Conservation (phyloP, 1,140 invertebrate genomes). For the Drosophila pandora region DNA sequence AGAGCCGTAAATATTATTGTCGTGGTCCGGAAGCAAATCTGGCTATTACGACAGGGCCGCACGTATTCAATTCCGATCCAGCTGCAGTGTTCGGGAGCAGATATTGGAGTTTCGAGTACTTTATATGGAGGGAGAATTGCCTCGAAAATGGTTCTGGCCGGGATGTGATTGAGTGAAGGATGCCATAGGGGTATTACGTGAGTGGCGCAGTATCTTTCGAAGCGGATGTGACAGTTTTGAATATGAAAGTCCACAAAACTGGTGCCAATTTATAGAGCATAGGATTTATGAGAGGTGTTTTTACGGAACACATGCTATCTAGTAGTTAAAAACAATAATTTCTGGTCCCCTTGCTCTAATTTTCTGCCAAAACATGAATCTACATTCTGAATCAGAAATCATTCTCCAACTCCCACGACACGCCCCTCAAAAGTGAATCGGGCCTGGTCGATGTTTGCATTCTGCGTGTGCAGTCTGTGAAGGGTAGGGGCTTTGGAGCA, state of each 20-base stretch:
- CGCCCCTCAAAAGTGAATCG: conserved; percentile 12
- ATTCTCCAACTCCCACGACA: conserved; percentile 32
- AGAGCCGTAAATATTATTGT: conserved; percentile 74
- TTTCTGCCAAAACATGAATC: conserved; percentile 2
- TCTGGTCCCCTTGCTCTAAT: neutral
- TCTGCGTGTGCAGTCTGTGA: conserved; percentile 15
- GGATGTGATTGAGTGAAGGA: conserved; percentile 14
- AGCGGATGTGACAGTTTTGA: conserved; percentile 16
- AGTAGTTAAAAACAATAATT: neutral
- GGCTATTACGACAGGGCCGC: conserved; percentile 27
- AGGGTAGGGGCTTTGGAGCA: neutral
- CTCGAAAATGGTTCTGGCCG: conserved; percentile 17
- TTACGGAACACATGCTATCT: no score
- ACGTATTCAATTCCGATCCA: conserved; percentile 52
- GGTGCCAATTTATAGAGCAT: neutral
- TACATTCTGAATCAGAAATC: conserved; percentile 21
- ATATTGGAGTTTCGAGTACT: conserved; percentile 67
- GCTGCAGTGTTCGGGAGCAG: conserved; percentile 30
- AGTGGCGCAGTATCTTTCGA: conserved; percentile 6
- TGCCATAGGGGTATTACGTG: conserved; percentile 8
- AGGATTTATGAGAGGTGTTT: no score
- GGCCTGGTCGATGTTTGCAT: conserved; percentile 38
- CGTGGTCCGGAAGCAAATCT: conserved; percentile 27
- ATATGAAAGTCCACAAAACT: conserved; percentile 5
- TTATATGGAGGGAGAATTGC: conserved; percentile 35